Base-by-base conservation (phyloP, 1,140 invertebrate species). In the Choristoneura fumiferana region DNA sequence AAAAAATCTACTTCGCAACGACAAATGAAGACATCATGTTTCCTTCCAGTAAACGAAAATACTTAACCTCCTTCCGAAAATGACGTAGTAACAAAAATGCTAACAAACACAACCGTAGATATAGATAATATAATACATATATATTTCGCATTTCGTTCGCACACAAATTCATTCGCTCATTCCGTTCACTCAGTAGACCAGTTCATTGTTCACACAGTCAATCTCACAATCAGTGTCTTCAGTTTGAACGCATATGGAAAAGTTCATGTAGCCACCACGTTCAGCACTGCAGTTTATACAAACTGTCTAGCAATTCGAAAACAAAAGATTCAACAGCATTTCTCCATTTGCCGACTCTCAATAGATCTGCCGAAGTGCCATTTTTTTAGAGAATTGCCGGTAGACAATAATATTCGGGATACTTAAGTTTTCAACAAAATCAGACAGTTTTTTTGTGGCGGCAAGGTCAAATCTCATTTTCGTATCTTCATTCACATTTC, bases 41-140 rank as follows among this genome's bases (percentile, higher is more conserved):
- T 54, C 40, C 53, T 55, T 60, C 45, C 22, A 29, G 61, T 65
- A 60, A 77, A 75, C 69, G 58, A 70, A 73, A 79, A 77, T 58
- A 43, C 58, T 60, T 67, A 29, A 29, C 43, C 60, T 71, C 57
- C 61, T 76, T 68, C 57, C 59, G 58, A 70, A 74, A 76, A 75
- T 69, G 64, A 71, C 65, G 69, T 73, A 71, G 62, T 71, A 81
- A 80, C 70, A 78, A 76, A 77, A 76, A 78, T 67, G 68, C 69
- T 67, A 67, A 73, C 65, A 78, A 67, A 79, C 80, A 76, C 72
- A 79, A 78, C 76, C 75, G 45, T 71, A 69, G 62, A 69, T 66
- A 71, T 63, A 61, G 65, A 69, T 65, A 67, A 58, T 54, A 56
- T 14, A 22, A 63, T 54, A 49, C 53, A 55, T 49, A 49, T 45